Base-by-base conservation (phyloP, 2,888 invertebrate species). In the Protophormia terraenovae region DNA sequence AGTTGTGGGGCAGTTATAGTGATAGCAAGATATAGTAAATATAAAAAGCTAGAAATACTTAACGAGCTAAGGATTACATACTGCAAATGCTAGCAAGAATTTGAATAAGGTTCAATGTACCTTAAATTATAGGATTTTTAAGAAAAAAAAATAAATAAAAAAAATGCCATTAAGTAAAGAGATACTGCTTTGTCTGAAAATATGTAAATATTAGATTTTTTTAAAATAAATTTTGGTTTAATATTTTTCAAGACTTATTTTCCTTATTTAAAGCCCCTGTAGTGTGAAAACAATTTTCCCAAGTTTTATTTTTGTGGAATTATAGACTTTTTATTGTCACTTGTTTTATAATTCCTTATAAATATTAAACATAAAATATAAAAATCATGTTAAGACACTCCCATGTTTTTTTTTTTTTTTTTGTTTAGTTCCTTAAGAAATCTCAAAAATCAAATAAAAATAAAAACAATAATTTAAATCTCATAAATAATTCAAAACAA, bases 41-140 rank as follows among this genome's bases (percentile, higher is more conserved):
- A 38, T 12, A 47, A 58, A 47, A 72, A 32, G 22, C 14, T 32
- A 58, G 16, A 66, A 66, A 29, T 45, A 75, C 50, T 50, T 71
- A 76, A 75, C 27, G 53, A 66, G 66, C 41, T 76, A 53, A 76
- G 22, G 22, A 73, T 60, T 60, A 60, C n/a, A 67, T 0, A 24
- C 19, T 8, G 7, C 24, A 1, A 8, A 29, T 4, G 10, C 19
- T 60, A n/a, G 1, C 6, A 19, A 22, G 35, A 16, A 35, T n/a
- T 64, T 45, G 27, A 45, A 45, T 27, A 27, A 1, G 16, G 14
- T n/a, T 58, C 7, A n/a, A n/a, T n/a, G n/a, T n/a, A n/a, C n/a
- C n/a, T n/a, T n/a, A n/a, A n/a, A n/a, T n/a, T n/a, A n/a, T n/a
- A n/a, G n/a, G n/a, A n/a, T n/a, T n/a, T n/a, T n/a, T n/a, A n/a